Evolutionary conservation across 1,140 invertebrate genomes (phyloP).

Genomic region (Magallana ariakensis): DNA sequence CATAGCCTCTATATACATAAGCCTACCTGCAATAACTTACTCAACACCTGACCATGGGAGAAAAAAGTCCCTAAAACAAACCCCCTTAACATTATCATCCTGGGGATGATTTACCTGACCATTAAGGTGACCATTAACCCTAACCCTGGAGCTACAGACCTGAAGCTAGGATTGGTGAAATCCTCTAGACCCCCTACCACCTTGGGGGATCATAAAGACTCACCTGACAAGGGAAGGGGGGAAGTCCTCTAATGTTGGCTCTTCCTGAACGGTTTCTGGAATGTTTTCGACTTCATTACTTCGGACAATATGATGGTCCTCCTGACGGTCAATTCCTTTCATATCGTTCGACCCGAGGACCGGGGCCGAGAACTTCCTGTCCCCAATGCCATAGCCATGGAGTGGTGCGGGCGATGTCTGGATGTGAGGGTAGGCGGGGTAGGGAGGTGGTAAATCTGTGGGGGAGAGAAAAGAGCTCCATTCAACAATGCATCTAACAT

Average conservation of each 20-base stretch:
- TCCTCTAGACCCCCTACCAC: too few relatives aligned
- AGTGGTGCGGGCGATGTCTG: constrained; percentile 10
- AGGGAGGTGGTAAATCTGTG: constrained; percentile 55
- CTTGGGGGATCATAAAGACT: neutral
- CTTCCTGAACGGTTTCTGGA: constrained; percentile 72
- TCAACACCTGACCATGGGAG: too few relatives aligned
- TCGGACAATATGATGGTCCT: constrained; percentile 66
- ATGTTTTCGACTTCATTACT: constrained; percentile 75
- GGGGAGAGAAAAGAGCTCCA: neutral
- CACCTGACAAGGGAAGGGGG: constrained; percentile 31
- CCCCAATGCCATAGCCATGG: constrained; percentile 35
- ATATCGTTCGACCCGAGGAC: constrained; percentile 60
- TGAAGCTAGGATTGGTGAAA: too few relatives aligned
- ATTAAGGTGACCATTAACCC: too few relatives aligned
- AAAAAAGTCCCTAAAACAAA: too few relatives aligned
- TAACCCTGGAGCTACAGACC: too few relatives aligned
- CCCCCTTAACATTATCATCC: too few relatives aligned
- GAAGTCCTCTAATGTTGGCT: constrained; percentile 57
- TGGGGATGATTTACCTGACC: too few relatives aligned
- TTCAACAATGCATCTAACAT: neutral
- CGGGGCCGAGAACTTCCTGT: constrained; percentile 73
- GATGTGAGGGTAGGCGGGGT: constrained; percentile 7
- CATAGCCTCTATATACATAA: too few relatives aligned
- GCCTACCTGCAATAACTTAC: too few relatives aligned
- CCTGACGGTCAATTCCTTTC: constrained; percentile 33